Base-by-base conservation (phyloP, 1,140 invertebrate species). In the Bursaphelenchus mucronatus region DNA sequence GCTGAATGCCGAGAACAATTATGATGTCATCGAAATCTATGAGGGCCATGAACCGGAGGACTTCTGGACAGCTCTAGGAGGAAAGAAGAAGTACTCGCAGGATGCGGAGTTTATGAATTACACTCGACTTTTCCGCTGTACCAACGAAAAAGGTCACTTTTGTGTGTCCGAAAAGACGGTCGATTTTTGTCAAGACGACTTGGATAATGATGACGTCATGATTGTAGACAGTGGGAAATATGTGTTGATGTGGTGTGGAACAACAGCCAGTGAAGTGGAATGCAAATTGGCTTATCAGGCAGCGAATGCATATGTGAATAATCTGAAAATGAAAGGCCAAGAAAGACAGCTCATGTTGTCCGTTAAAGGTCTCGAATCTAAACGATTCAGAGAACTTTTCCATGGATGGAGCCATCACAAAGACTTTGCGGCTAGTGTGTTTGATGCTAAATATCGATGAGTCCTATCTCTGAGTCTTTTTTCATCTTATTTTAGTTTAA, bases 181-280 rank as follows among this genome's bases (percentile, higher is more conserved):
- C 0, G 96, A 99, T 84, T 99, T 99, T 84, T 99, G 95, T 84
- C 96, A 99, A 87, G 96, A 99, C 83, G 96, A 99, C 85, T 85
- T 99, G 71, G 94, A 94, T 40, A 94, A 98, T 85, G 94, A 98
- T 82, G 95, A 98, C 83, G 97, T 98, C 10, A 99, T 99, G 96
- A 93, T 99, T 67, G 84, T 99, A 62, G 96, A 99, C 83, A 97
- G 95, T 82, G 96, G 96, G 1, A 89, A 92, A 78, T 90, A 96
- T 83, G 92, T 99, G 49, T 98, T 95, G 84, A 85, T 99, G 30
- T 99, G 96, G 96, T 86, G 97, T 52, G 96, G 96, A 8, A 58
- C 88, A 89, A 73, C 94, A 91, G 50, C 74, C 75, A 95, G 91
- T 65, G 94, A 99, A 86, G 94, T 99, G 8, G 95, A 98, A 86